Evolutionary conservation across 2,797 vertebrate genomes (phyloP).

Genomic region (Saguinus oedipus): DNA sequence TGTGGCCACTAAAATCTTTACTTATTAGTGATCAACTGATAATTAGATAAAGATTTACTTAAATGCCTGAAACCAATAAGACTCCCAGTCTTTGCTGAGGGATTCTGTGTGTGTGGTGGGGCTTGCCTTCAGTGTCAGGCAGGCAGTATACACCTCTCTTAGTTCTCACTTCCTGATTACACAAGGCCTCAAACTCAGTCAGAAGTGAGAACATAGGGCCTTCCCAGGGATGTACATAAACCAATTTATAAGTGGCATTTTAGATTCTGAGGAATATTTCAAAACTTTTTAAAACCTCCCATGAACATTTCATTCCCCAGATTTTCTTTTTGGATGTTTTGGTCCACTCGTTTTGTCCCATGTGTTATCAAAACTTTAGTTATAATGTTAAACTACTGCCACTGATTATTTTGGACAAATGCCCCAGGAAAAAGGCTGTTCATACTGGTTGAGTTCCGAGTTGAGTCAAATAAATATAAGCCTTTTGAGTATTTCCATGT

Average conservation of each 20-base stretch:
- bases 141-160: neutral
- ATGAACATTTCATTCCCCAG: neutral
- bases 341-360: neutral
- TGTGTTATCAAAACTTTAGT: neutral
- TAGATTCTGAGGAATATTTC: neutral
- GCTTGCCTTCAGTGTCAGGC: neutral
- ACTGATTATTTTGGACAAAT: neutral
- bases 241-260: neutral
- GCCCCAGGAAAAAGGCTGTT: neutral
- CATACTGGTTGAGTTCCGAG: neutral
- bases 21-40: neutral
- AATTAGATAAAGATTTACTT: neutral
- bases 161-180: neutral
- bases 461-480: conserved; percentile 29
- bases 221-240: neutral
- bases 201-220: neutral
- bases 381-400: neutral
- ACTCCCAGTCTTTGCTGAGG: neutral
- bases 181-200: neutral
- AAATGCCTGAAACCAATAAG: neutral
- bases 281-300: neutral
- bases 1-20: neutral
- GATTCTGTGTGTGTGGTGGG: neutral
- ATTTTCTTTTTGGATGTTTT: neutral
- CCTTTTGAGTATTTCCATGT: neutral